These are phyloP conservation scores for Eulacestoma nigropectus DNA, from an alignment of 2,113 vertebrate species.

Conservation along the genomic window DNA sequence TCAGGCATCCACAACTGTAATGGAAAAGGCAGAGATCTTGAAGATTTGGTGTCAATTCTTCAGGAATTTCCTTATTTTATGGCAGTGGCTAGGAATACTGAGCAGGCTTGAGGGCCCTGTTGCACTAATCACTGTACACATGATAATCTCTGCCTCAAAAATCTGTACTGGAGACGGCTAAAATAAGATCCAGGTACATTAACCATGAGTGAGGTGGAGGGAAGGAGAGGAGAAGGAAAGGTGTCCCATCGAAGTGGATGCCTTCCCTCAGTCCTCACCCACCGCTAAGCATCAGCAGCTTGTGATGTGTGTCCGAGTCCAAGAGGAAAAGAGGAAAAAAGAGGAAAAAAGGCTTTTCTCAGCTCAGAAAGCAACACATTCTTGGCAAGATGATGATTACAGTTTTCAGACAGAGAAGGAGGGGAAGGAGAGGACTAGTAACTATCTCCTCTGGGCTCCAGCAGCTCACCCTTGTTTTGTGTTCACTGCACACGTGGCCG, in stretches of 20 bases:
- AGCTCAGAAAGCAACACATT: not conserved
- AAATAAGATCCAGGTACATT: not conserved
- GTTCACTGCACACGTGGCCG: not conserved
- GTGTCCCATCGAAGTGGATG: not conserved
- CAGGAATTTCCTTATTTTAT: not conserved
- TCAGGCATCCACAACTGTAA: not conserved
- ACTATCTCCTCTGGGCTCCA: not conserved
- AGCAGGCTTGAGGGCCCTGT: not conserved
- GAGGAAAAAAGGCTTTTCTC: not conserved
- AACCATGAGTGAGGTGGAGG: not conserved
- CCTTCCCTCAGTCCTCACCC: not conserved
- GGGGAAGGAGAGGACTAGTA: not conserved
- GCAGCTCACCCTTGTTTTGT: not conserved
- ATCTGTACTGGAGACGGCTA: not conserved
- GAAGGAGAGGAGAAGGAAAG: not conserved
- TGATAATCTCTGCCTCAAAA: not conserved
- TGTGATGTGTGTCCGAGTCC: not conserved
- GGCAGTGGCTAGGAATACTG: not conserved
- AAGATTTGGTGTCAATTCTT: not conserved
- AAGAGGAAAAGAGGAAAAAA: no score
- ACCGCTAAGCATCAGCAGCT: not conserved
- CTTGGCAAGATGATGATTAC: not conserved
- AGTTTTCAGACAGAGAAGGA: conserved; percentile 16
- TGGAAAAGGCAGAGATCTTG: not conserved
- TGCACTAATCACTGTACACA: not conserved